Percentiles rank a stretch among this genome's conserved stretches.
Conservation (phyloP, 2,888 invertebrate genomes). For the Mellilla xanthometata region DNA sequence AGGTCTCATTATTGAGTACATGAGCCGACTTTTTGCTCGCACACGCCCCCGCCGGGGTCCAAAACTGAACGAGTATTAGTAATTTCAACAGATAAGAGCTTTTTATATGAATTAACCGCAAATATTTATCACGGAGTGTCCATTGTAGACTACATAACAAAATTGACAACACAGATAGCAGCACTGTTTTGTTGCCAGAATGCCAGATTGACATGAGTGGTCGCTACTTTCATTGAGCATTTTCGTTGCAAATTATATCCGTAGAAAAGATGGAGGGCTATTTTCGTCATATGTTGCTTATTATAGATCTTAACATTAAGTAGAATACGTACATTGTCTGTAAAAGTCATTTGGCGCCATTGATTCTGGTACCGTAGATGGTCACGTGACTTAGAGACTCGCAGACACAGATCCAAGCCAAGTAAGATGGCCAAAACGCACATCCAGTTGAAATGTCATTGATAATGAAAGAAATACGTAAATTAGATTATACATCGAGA, state of each 20-base stretch:
- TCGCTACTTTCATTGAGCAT: constrained; percentile 58
- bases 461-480: constrained; percentile 72
- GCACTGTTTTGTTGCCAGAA: constrained; percentile 83
- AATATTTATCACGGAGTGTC: constrained; percentile 85
- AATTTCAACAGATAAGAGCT: background rate
- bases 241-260: constrained; percentile 35
- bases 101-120: constrained; percentile 68
- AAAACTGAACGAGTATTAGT: no score
- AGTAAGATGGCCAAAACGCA: constrained; percentile 83
- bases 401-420: constrained; percentile 53
- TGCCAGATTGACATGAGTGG: constrained; percentile 81
- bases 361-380: constrained; percentile 68
- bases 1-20: no score
- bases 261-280: no score
- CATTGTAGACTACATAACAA: constrained; percentile 81
- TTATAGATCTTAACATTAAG: constrained; percentile 41
- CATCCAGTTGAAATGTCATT: constrained; percentile 80
- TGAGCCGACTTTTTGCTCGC: background rate
- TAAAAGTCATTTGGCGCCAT: constrained; percentile 81
- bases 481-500: constrained; percentile 72
- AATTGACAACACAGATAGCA: constrained; percentile 93
- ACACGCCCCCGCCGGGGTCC: no score
- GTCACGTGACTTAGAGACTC: constrained; percentile 70
- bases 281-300: constrained; percentile 35
- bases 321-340: constrained; percentile 76